Evolutionary conservation across 2,888 invertebrate genomes (phyloP), one percentile per base, ranked within the genome.

Genomic region (Agrotis ipsilon): DNA sequence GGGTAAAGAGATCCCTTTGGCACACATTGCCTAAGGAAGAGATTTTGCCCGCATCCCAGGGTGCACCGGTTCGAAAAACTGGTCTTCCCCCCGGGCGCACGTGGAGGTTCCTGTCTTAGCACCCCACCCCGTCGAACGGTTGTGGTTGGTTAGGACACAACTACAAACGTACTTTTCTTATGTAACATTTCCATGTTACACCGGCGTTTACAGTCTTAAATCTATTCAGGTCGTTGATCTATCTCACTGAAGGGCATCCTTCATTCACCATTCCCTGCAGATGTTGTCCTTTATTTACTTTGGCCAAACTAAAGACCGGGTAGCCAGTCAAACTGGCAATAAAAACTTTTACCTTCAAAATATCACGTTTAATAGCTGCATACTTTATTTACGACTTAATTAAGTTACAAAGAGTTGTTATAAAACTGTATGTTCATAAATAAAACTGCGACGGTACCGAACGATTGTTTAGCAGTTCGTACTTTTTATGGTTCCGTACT

Each of bases 371-470:
- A 58, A 72, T 58, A 48, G 46, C 60, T 48, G 45, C 60, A 32
- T 54, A 51, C 49, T 76, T 76, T 62, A 65, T 74, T 78, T 69
- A 78, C 49, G 65, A 75, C 48, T 70, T 67, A 64, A 67, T 75
- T 67, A 80, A 61, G 43, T 65, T 48, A 58, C 27, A 59, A 68
- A 70, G 27, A 55, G 45, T 32, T 57, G 49, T 52, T 75, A 24
- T 71, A 65, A 54, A 80, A 68, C 64, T 68, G 43, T 54, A 57
- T 39, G 63, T 61, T 65, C 24, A 55, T 79, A 75, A 75, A 76
- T 66, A 71, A 61, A 67, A 71, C 32, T 64, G 54, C 60, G 32
- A 14, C 43, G 14, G 46, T 68, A 58, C 54, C 48, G 46, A 68
- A 78, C 58, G 61, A 78, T 68, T 74, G 65, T 69, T 70, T 64